Percentiles rank a stretch among this genome's conserved stretches.
Conservation (phyloP, 2,113 vertebrate genomes). For the Xiphias gladius region DNA sequence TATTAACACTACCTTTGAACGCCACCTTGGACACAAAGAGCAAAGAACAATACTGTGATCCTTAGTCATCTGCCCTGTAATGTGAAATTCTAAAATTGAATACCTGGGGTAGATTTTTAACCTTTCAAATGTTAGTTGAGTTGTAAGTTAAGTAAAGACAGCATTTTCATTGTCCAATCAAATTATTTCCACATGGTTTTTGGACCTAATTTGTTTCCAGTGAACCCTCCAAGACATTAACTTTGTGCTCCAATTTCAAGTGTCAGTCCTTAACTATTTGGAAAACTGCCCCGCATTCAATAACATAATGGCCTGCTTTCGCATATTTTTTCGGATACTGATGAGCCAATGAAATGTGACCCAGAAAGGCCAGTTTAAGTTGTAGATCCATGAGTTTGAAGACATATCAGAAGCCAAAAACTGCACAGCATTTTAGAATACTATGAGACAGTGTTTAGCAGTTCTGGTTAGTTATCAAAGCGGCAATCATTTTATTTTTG, state of each 20-base stretch:
- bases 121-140: neutral
- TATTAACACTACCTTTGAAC: slow-evolving; percentile 22
- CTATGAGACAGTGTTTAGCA: neutral
- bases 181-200: neutral
- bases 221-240: neutral
- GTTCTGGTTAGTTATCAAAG: too few species aligned
- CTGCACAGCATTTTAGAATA: neutral
- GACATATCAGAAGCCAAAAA: neutral
- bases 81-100: slow-evolving; percentile 13
- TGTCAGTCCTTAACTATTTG: neutral
- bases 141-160: neutral
- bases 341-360: too few species aligned
- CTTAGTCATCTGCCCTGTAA: neutral
- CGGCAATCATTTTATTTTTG: neutral
- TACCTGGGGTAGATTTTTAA: neutral
- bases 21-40: slow-evolving; percentile 21
- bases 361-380: too few species aligned
- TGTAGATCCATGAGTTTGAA: too few species aligned
- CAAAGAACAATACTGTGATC: slow-evolving; percentile 24
- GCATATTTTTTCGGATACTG: neutral
- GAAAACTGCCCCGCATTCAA: neutral
- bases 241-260: neutral
- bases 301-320: neutral
- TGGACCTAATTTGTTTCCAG: too few species aligned
- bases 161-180: slow-evolving; percentile 18